Percentiles rank a stretch among this genome's conserved stretches.
phyloP scores from a whole-genome alignment of 2,113 vertebrate genomes.

The Ariopsis seemanni region DNA sequence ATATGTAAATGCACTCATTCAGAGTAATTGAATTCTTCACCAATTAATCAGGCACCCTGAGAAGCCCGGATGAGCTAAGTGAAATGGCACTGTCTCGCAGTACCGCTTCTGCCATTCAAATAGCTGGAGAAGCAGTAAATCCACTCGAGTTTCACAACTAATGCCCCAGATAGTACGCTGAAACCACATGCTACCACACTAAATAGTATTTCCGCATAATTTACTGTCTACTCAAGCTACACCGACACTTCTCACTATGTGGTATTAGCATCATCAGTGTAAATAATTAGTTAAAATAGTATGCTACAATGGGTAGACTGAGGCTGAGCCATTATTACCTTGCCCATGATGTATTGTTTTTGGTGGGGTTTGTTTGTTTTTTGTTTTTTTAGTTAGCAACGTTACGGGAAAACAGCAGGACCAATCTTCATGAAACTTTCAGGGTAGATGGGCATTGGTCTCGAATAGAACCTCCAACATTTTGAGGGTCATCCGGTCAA shows the following conservation, averaged over 20 bases:
- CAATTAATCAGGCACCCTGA: slow-evolving; percentile 65
- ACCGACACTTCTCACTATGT: not conserved
- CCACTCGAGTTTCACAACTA: slow-evolving; percentile 32
- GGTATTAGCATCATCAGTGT: not conserved
- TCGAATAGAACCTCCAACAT: too few relatives aligned
- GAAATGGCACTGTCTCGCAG: slow-evolving; percentile 4
- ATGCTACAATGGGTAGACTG: not conserved
- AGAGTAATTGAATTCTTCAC: slow-evolving; percentile 58
- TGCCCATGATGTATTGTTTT: too few relatives aligned
- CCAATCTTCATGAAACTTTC: too few relatives aligned
- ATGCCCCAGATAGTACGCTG: slow-evolving; percentile 22
- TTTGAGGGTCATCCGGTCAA: too few relatives aligned
- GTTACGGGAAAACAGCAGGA: too few relatives aligned
- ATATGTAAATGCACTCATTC: slow-evolving; percentile 54
- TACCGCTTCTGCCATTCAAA: not conserved
- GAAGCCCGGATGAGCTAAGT: slow-evolving; percentile 60
- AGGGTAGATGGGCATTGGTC: too few relatives aligned
- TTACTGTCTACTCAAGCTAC: not conserved
- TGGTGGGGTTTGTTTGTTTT: too few relatives aligned
- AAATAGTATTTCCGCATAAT: not conserved
- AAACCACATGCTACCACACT: not conserved
- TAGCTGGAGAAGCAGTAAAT: not conserved
- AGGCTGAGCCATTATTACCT: not conserved
- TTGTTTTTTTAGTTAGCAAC: too few relatives aligned
- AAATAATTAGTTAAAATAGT: not conserved